Conservation (phyloP, 2,113 vertebrate genomes). For the Ciconia maguari region DNA sequence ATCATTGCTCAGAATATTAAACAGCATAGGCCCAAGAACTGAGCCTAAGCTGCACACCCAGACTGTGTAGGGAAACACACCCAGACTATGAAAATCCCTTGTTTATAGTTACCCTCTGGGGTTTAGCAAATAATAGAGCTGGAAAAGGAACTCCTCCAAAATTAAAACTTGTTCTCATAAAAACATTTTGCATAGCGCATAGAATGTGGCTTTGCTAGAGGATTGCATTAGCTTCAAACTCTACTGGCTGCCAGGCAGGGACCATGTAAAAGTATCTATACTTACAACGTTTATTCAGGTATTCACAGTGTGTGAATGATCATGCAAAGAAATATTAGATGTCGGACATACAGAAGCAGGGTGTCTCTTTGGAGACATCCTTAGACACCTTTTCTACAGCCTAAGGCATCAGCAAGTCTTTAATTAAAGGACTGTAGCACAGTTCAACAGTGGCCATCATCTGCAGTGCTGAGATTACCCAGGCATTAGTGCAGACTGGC, state of each 20-base stretch:
- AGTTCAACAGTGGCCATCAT: background rate
- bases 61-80: background rate
- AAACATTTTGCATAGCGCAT: background rate
- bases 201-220: background rate
- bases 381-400: background rate
- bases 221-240: background rate
- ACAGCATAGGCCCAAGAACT: background rate
- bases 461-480: background rate
- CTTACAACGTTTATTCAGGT: background rate
- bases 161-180: background rate
- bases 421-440: background rate
- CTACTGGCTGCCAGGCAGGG: background rate
- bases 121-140: background rate
- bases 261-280: background rate
- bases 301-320: background rate
- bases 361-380: background rate
- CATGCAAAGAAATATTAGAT: background rate
- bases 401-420: background rate
- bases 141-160: background rate
- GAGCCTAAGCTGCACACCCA: background rate
- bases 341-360: background rate
- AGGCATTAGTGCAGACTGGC: background rate
- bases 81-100: background rate
- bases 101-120: background rate
- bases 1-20: background rate